Base-by-base conservation (phyloP, 2,797 vertebrate species). In the Gymnopithys bicolor region DNA sequence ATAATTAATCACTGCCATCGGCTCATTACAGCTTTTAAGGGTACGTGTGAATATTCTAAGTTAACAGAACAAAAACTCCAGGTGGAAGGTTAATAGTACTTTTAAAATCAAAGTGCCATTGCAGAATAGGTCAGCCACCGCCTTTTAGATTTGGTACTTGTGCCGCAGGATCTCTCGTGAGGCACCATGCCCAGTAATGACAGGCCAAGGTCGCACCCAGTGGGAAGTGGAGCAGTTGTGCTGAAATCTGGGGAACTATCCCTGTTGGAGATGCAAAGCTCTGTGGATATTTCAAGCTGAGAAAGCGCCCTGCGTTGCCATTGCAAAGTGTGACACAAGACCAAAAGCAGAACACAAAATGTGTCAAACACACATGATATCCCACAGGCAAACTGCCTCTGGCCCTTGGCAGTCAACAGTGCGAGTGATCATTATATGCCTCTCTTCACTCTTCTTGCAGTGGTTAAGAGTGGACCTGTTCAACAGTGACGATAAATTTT, bases 1-100 rank as follows among this genome's bases (percentile, higher is more conserved):
- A 81, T 82, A 96, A 94, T 96, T 97, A 97, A 97, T 97, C 97
- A 94, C 87, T 96, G 96, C 53, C 92, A 83, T 95, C 94, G 97
- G 92, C 92, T 97, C 94, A 94, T 97, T 96, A 95, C 43, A 89
- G 93, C 79, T 96, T 88, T 95, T 97, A 96, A 94, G 89, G 58
- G 43, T 91, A 91, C 18, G 11, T 92, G 84, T 91, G 95, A 95
- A 90, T 96, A 94, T 48, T 92, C 85, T 74, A 90, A 89, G 93
- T 93, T 94, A 93, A 94, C 81, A 81, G 93, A 96, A 97, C 68
- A 87, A 95, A 96, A 97, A 91, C 90, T 85, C 84, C 84, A 97
- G 93, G 97, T 96, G 90, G 94, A 97, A 96, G 96, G 96, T 96
- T 97, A 96, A 95, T 74, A 90, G 75, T 63, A 91, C 85, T 95